Evolutionary conservation across 2,113 vertebrate species (phyloP).

Genomic region (Stegostoma tigrinum): DNA sequence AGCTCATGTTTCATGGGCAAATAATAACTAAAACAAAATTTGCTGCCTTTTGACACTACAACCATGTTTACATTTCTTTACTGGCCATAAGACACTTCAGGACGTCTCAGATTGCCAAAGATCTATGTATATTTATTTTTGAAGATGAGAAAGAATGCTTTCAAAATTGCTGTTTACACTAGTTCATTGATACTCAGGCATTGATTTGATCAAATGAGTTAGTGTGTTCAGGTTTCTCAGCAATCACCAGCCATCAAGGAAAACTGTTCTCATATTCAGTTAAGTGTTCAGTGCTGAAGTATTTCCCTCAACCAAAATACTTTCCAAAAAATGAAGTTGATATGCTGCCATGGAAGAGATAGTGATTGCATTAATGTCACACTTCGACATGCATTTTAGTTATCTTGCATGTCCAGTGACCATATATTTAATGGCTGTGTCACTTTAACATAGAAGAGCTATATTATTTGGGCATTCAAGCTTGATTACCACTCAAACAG

Average conservation of each 20-base stretch:
- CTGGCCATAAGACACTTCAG: not conserved
- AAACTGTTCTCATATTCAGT: not conserved
- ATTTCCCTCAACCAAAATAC: too few species aligned
- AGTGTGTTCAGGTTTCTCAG: not conserved
- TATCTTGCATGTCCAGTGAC: not conserved
- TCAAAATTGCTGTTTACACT: not conserved
- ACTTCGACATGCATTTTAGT: not conserved
- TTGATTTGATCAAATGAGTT: not conserved
- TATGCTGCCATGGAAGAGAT: not conserved
- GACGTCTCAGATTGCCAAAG: not conserved
- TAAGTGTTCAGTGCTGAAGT: not conserved
- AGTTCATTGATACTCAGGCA: not conserved
- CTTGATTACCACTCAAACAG: not conserved
- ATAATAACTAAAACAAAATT: not conserved
- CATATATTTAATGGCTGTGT: not conserved
- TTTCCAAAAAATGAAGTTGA: not conserved
- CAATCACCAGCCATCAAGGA: not conserved
- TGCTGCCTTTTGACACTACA: not conserved
- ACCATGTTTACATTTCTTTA: not conserved
- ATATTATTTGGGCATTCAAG: not conserved
- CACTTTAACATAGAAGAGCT: not conserved
- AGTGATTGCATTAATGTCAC: not conserved
- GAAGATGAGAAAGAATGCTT: not conserved
- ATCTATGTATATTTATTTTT: not conserved
- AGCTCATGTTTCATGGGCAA: not conserved